Evolutionary conservation across 2,888 invertebrate species (phyloP).

Genomic region (Cordylochernes scorpioides): DNA sequence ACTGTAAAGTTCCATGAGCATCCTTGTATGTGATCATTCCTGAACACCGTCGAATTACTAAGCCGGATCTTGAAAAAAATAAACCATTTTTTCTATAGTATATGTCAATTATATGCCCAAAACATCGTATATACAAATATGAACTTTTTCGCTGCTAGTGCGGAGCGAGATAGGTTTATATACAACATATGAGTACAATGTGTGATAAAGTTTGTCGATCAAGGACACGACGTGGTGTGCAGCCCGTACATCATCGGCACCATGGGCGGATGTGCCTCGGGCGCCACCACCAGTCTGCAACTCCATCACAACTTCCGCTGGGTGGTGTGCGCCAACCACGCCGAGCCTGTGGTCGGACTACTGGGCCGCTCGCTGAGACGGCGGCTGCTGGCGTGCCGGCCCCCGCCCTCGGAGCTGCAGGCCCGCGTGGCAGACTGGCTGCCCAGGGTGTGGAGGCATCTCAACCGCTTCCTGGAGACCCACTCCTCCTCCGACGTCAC

Average conservation of each 20-base stretch:
- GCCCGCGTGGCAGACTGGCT: slow-evolving; percentile 80
- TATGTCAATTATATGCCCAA: no score
- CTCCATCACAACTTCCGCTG: slow-evolving; percentile 75
- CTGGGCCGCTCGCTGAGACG: slow-evolving; percentile 50
- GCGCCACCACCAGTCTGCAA: slow-evolving; percentile 76
- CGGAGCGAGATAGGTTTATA: no score
- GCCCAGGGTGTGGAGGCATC: slow-evolving; percentile 74
- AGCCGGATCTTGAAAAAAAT: no score
- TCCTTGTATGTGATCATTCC: no score
- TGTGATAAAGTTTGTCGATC: not conserved
- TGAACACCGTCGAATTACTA: no score
- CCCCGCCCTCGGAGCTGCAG: slow-evolving; percentile 39
- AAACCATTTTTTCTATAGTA: no score
- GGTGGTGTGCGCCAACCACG: slow-evolving; percentile 73
- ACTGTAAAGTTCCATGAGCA: no score
- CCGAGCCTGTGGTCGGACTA: slow-evolving; percentile 92
- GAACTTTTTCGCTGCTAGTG: no score
- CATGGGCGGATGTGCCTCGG: slow-evolving; percentile 67
- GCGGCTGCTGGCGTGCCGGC: slow-evolving; percentile 42
- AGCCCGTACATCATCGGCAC: slow-evolving; percentile 78
- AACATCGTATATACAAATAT: no score
- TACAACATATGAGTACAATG: slow-evolving; percentile 17
- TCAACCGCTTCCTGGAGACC: slow-evolving; percentile 78
- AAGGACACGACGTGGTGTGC: slow-evolving; percentile 1
- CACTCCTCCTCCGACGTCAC: slow-evolving; percentile 94